Base-by-base conservation (phyloP, 1,140 invertebrate species). In the Neotoxoptera formosana region DNA sequence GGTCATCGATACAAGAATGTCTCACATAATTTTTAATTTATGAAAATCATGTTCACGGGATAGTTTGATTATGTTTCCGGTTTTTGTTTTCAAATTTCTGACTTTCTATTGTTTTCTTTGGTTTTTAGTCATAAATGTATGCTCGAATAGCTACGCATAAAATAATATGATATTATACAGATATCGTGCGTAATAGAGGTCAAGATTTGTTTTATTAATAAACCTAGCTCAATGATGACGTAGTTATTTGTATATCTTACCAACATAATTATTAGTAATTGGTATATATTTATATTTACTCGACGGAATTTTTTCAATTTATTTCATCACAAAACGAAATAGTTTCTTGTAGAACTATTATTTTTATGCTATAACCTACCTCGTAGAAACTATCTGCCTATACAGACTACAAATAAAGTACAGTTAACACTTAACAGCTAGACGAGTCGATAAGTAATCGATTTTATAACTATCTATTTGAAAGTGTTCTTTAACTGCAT, bases 1-100 rank as follows among this genome's bases (percentile, higher is more conserved):
- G 91, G 91, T 93, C 91, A 93, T 93, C 91, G 76, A 93, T 84
- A 84, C 91, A 86, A 86, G 91, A 93, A 93, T 93, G 91, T 93
- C 67, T 93, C 81, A 86, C 36, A 53, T 86, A 23, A 56, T 93
- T 51, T 93, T 93, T 84, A 93, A 93, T 86, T 93, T 93, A 93
- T 84, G 47, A 84, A 93, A 93, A 93, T 93, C 91, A 86, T 93
- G 81, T 83, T 41, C 76, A 36, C 91, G 36, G 48, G 36, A 84
- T 53, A n/a, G 81, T 51, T 34, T 34, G 76, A 92, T 47, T 51
- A 92, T 92, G 11, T 93, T 93, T 93, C 91, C 81, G 81, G 91
- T 93, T 93, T 93, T 86, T 92, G 67, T 83, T 76, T 89, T 56
- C 8, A 91, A 81, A 48, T 34, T 91, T 81, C 67, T 9, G 90